These are phyloP conservation scores for Dynastes grantii DNA, from an alignment of 2,888 invertebrate species.

Conservation along the genomic window DNA sequence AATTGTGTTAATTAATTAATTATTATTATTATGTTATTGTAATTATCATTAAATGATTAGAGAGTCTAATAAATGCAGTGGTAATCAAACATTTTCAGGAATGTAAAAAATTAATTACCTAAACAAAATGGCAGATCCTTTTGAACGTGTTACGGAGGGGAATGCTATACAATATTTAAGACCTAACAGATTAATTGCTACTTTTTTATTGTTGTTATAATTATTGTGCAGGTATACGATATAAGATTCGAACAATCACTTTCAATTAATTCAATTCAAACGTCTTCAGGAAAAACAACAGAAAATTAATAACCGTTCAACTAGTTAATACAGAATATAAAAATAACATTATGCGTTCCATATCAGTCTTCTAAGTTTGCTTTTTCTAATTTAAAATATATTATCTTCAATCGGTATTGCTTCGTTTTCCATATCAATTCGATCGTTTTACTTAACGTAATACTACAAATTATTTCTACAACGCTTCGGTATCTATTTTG, in stretches of 20 bases:
- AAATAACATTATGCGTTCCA: constrained; percentile 52
- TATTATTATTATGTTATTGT: neutral
- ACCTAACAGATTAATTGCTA: neutral
- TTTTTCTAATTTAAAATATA: neutral
- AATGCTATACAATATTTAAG: constrained; percentile 33
- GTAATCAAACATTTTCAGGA: constrained; percentile 26
- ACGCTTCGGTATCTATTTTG: constrained; percentile 14
- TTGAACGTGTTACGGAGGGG: constrained; percentile 37
- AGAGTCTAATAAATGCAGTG: constrained; percentile 44
- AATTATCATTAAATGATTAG: constrained; percentile 11
- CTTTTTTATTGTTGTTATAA: neutral
- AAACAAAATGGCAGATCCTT: constrained; percentile 39
- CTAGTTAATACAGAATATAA: constrained; percentile 29
- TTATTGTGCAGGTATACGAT: constrained; percentile 12
- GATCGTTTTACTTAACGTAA: constrained; percentile 3
- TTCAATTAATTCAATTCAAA: neutral
- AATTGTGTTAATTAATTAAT: neutral
- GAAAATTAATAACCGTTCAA: neutral
- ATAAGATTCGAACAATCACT: neutral
- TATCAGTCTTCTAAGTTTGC: constrained; percentile 56
- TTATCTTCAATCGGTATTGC: constrained; percentile 33
- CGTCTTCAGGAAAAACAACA: neutral
- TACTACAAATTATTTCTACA: constrained; percentile 19
- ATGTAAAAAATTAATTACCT: constrained; percentile 32
- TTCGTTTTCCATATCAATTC: constrained; percentile 16